Evolutionary conservation across 2,113 vertebrate genomes (phyloP).

Genomic region (Caloenas nicobarica): DNA sequence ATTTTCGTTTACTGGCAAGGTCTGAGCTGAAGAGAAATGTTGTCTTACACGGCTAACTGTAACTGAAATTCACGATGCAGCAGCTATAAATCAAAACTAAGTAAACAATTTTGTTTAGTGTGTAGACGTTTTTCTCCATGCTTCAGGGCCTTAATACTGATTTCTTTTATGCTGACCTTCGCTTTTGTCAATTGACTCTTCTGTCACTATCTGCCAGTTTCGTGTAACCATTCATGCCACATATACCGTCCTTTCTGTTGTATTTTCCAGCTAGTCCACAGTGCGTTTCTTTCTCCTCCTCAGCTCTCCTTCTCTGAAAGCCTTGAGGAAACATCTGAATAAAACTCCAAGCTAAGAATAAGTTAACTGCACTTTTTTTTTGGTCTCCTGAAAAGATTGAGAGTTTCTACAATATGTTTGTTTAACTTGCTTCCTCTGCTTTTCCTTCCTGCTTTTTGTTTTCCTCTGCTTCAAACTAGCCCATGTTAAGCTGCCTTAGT

Average conservation of each 20-base stretch:
- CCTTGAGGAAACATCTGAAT: not conserved
- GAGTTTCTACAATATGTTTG: not conserved
- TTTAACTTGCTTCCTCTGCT: not conserved
- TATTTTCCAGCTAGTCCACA: not conserved
- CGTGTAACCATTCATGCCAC: not conserved
- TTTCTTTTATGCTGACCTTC: conserved; percentile 18
- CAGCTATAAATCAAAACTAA: conserved; percentile 20
- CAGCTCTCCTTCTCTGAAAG: not conserved
- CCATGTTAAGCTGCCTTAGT: not conserved
- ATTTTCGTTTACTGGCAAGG: conserved; percentile 9
- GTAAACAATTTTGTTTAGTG: not conserved
- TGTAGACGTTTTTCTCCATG: not conserved
- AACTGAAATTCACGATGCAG: not conserved
- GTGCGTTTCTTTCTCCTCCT: not conserved
- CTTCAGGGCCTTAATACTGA: conserved; percentile 13
- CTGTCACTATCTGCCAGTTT: conserved; percentile 2
- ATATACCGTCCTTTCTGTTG: not conserved
- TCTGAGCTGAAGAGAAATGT: conserved; percentile 24
- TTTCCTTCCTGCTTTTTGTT: not conserved
- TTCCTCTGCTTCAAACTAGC: not conserved
- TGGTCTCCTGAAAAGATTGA: not conserved
- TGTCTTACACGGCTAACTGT: not conserved
- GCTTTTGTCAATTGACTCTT: not conserved
- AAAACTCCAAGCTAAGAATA: not conserved
- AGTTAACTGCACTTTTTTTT: not conserved